Evolutionary conservation across 2,797 vertebrate genomes (phyloP).

Genomic region (Sparus aurata): DNA sequence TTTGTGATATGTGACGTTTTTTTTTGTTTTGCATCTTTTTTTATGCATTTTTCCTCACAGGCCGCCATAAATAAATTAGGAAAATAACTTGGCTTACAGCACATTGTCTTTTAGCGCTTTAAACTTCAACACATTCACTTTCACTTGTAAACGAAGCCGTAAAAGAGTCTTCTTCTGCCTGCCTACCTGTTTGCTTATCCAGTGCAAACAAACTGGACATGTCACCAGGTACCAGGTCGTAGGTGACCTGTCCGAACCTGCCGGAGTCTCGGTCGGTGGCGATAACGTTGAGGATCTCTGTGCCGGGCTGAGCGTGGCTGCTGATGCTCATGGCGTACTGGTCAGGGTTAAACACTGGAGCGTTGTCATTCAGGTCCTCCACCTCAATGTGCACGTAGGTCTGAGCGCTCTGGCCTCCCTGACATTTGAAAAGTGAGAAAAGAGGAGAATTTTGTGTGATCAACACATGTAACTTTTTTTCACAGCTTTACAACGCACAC

Average conservation of each 20-base stretch:
- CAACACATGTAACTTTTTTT: background rate
- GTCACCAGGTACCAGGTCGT: conserved; percentile 88
- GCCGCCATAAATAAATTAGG: background rate
- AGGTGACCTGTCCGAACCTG: conserved; percentile 86
- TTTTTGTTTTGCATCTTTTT: background rate
- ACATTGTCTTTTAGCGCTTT: background rate
- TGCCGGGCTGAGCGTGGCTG: conserved; percentile 87
- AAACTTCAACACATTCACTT: background rate
- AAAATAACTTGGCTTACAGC: background rate
- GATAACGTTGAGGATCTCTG: conserved; percentile 88
- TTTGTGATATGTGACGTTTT: background rate
- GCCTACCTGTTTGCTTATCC: conserved; percentile 90
- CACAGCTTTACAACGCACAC: too few species aligned
- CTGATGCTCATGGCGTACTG: conserved; percentile 89
- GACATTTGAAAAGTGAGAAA: conserved; percentile 16
- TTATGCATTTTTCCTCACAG: background rate
- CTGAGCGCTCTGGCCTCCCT: conserved; percentile 94
- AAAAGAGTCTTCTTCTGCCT: background rate
- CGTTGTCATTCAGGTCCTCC: conserved; percentile 93
- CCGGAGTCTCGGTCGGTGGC: conserved; percentile 92
- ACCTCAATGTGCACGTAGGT: conserved; percentile 93
- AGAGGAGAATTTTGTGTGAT: background rate
- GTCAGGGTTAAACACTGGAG: conserved; percentile 90
- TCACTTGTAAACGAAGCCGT: background rate
- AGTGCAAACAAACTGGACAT: conserved; percentile 88